These are phyloP conservation scores for Centropus unirufus DNA, from an alignment of 2,113 vertebrate genomes.

Conservation along the genomic window DNA sequence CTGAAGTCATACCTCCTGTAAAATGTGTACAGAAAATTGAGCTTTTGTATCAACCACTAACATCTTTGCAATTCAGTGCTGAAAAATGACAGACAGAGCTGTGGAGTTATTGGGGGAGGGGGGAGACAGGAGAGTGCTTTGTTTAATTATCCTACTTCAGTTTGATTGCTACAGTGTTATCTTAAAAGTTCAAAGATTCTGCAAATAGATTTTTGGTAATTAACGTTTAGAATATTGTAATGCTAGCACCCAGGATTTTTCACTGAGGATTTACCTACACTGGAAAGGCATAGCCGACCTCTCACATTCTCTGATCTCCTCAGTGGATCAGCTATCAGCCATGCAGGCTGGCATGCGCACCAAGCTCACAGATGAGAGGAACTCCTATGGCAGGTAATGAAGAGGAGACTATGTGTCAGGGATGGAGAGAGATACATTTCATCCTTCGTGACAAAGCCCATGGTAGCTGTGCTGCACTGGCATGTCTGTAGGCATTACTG, in stretches of 20 bases:
- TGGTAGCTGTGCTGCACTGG: not conserved
- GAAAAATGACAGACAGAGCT: not conserved
- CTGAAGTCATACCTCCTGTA: not conserved
- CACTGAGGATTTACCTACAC: not conserved
- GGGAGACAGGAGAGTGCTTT: not conserved
- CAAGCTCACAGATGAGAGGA: not conserved
- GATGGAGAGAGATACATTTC: not conserved
- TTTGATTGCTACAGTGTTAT: not conserved
- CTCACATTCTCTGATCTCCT: not conserved
- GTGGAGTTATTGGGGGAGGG: not conserved
- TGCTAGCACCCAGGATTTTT: not conserved
- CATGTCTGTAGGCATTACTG: not conserved
- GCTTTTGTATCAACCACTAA: fast-evolving
- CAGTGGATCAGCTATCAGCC: not conserved
- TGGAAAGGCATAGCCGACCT: not conserved
- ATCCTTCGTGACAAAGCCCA: not conserved
- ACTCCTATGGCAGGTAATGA: not conserved
- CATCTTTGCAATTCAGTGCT: not conserved
- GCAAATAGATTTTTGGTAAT: not conserved
- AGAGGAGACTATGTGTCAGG: fast-evolving
- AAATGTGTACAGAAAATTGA: not conserved
- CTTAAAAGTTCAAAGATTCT: not conserved
- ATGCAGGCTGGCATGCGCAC: not conserved
- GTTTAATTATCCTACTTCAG: not conserved
- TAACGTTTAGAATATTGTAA: not conserved